Evolutionary conservation across 2,888 invertebrate genomes (phyloP), one percentile per base, ranked within the genome.

Genomic region (Drymonia ruficornis): DNA sequence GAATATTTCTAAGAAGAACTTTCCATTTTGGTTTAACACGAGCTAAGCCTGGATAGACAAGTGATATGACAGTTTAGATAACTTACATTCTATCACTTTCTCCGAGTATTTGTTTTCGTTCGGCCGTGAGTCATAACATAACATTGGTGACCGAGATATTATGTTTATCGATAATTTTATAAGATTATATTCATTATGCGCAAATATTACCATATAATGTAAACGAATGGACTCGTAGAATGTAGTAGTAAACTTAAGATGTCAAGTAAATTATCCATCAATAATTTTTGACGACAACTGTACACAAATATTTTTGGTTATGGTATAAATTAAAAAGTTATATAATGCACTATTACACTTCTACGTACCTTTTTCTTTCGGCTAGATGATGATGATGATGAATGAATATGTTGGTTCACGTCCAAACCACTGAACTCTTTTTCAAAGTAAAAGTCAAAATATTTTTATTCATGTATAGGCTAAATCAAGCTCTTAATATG

Each of bases 1-100:
- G 16, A 47, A 34, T 3, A 36, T 38, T 70, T 69, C 67, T 55
- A n/a, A 49, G 67, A 67, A 65, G 0, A 38, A 58, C 61, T 61
- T 70, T 70, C 57, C 42, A 48, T 64, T 40, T 50, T 55, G 47
- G 18, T 43, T 50, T 12, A 28, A 13, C 31, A 19, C 4, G 16
- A n/a, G 28, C 42, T 36, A 31, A 34, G 40, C 36, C 28, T 18
- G 12, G 31, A 29, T 48, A 42, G 12, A 34, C 23, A 42, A 12
- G 52, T 47, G 48, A 49, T 23, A 49, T 45, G 57, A 57, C 63
- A 56, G 51, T 51, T 54, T 48, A 34, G 48, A 61, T 34, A 50
- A 43, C 12, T 45, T 18, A 29, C 45, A 23, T 15, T 49, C 47
- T 45, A 55, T 56, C 28, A 59, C 56, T 61, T 59, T 68, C 63